Evolutionary conservation across 1,140 invertebrate species (phyloP).

Genomic region (Drosophila mayri): DNA sequence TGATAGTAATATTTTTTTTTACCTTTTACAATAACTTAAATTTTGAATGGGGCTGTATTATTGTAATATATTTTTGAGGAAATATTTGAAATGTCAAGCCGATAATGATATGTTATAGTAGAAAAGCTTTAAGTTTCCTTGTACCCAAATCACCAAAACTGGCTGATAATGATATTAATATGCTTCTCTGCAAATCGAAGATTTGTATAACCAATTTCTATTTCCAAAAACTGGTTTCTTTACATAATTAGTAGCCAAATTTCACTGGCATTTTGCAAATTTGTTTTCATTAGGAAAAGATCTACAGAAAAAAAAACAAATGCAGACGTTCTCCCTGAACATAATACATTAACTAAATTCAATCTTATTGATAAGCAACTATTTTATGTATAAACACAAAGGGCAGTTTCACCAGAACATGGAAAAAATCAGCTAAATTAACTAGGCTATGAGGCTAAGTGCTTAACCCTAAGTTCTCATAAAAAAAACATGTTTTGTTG

Average conservation of each 20-base stretch:
- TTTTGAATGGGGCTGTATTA: neutral
- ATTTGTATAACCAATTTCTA: neutral
- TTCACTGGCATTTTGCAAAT: neutral
- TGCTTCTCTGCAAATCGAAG: neutral
- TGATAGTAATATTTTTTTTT: no score
- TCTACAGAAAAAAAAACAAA: neutral
- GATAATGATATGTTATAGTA: neutral
- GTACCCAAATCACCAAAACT: neutral
- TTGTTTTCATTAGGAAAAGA: neutral
- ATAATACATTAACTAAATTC: neutral
- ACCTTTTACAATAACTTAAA: no score
- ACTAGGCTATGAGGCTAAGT: neutral
- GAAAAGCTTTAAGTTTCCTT: neutral
- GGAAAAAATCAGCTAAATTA: neutral
- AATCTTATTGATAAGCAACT: neutral
- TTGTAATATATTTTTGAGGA: no score
- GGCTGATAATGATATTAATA: neutral
- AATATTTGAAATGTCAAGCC: neutral
- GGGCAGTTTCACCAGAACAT: neutral
- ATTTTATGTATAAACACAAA: neutral
- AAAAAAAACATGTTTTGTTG: neutral
- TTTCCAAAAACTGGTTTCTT: neutral
- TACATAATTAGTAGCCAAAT: conserved; percentile 6
- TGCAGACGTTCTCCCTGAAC: neutral
- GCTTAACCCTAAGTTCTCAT: neutral